Conservation (phyloP, 2,797 vertebrate species). For the Petrocephalus sullivani region DNA sequence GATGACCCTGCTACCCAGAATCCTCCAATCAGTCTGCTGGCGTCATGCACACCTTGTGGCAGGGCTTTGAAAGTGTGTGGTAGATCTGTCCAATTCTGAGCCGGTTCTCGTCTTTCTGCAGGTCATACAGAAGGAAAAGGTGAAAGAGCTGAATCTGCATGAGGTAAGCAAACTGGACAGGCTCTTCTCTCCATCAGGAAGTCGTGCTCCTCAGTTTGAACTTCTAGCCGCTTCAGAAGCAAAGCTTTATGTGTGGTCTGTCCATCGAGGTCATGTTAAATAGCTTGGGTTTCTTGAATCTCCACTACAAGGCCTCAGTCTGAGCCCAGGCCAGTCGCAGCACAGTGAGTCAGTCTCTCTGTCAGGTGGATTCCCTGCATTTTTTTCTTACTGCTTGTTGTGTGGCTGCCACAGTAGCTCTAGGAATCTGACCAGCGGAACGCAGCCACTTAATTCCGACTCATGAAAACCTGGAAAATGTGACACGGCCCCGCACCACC, state of each 20-base stretch:
- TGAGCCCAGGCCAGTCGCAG: neutral
- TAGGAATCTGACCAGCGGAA: neutral
- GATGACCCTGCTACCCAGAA: neutral
- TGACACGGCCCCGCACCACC: neutral
- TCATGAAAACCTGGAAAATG: neutral
- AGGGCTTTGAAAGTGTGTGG: neutral
- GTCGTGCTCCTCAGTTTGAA: neutral
- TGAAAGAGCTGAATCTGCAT: slow-evolving; percentile 96
- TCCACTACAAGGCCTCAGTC: neutral
- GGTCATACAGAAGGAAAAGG: slow-evolving; percentile 99
- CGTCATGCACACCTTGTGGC: neutral
- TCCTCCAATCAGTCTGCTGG: neutral
- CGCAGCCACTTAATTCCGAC: neutral
- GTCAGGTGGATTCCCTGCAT: neutral
- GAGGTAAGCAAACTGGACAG: slow-evolving; percentile 78
- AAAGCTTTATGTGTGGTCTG: neutral
- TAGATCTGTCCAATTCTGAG: neutral
- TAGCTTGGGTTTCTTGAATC: neutral
- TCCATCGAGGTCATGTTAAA: neutral
- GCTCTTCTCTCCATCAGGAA: neutral
- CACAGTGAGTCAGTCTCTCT: neutral
- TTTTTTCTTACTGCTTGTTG: neutral
- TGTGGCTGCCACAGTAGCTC: neutral
- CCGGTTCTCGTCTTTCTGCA: slow-evolving; percentile 53
- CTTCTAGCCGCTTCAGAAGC: neutral